Evolutionary conservation across 2,888 invertebrate species (phyloP).

Genomic region (Lasius platythorax): DNA sequence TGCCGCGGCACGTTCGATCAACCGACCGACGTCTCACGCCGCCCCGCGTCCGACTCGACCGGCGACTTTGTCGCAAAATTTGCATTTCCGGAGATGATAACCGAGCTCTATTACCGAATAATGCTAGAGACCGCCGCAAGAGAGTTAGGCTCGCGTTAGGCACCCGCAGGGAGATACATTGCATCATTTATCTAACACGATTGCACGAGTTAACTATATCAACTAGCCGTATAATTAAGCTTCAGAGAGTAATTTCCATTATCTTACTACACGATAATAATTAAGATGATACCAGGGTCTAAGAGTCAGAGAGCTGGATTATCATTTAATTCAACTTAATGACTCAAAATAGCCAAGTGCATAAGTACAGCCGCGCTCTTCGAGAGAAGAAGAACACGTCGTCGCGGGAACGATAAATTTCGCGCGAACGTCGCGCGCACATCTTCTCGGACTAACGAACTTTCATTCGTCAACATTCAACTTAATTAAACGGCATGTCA

Average conservation of each 20-base stretch:
- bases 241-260: conserved; percentile 6
- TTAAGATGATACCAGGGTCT: background rate
- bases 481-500: conserved; percentile 51
- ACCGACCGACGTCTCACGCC: conserved; percentile 70
- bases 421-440: conserved; percentile 7
- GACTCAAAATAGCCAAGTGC: background rate
- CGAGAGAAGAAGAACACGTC: background rate
- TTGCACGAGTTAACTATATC: background rate
- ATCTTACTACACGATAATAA: background rate
- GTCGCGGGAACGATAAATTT: conserved; percentile 42
- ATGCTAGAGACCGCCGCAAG: background rate
- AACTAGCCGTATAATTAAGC: conserved; percentile 1
- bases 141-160: conserved; percentile 5
- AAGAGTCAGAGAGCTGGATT: background rate
- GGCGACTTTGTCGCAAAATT: conserved; percentile 58
- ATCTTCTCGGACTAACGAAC: conserved; percentile 27
- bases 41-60: conserved; percentile 36
- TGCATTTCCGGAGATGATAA: conserved; percentile 66
- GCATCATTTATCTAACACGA: conserved; percentile 21
- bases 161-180: no score
- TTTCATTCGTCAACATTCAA: conserved; percentile 56
- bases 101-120: conserved; percentile 35
- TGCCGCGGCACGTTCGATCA: conserved; percentile 83
- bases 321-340: background rate
- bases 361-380: background rate